Conservation (phyloP, 37 sponge, comb jelly and placozoan genomes). For the Mnemiopsis leidyi region DNA sequence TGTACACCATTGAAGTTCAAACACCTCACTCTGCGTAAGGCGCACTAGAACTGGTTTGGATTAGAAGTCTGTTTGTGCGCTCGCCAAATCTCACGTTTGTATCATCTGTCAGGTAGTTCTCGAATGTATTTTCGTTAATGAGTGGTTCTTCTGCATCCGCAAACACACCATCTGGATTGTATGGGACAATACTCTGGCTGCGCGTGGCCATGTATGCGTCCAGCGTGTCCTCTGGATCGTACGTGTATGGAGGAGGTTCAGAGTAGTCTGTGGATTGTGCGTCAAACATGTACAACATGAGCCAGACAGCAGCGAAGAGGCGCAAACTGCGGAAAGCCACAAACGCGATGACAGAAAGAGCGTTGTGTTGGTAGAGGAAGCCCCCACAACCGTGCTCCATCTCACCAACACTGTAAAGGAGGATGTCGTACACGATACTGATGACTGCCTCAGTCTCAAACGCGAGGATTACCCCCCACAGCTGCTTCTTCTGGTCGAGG, state of each 20-base stretch:
- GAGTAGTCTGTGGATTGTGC: constrained; percentile 48
- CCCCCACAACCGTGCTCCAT: constrained; percentile 10
- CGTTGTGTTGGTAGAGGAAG: constrained; percentile 52
- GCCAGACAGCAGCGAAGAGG: constrained; percentile 26
- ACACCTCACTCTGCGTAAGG: not conserved
- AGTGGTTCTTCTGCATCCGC: not conserved
- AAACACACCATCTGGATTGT: not conserved
- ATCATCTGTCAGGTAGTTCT: constrained; percentile 9
- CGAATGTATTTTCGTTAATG: not conserved
- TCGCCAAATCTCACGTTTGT: constrained; percentile 33
- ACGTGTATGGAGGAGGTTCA: not conserved
- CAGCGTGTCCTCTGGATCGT: constrained; percentile 6
- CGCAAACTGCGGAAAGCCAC: not conserved
- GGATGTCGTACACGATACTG: constrained; percentile 46
- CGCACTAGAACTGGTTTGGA: not conserved
- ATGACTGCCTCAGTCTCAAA: constrained; percentile 56
- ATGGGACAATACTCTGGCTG: constrained; percentile 22
- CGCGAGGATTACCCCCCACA: constrained; percentile 43
- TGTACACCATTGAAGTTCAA: no score
- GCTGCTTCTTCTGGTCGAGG: constrained; percentile 45
- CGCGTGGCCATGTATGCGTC: not conserved
- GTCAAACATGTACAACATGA: constrained; percentile 57
- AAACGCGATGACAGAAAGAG: not conserved
- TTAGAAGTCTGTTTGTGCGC: not conserved
- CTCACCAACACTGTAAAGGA: not conserved